Evolutionary conservation across 2,888 invertebrate genomes (phyloP).

Genomic region (Resseliella maxima): DNA sequence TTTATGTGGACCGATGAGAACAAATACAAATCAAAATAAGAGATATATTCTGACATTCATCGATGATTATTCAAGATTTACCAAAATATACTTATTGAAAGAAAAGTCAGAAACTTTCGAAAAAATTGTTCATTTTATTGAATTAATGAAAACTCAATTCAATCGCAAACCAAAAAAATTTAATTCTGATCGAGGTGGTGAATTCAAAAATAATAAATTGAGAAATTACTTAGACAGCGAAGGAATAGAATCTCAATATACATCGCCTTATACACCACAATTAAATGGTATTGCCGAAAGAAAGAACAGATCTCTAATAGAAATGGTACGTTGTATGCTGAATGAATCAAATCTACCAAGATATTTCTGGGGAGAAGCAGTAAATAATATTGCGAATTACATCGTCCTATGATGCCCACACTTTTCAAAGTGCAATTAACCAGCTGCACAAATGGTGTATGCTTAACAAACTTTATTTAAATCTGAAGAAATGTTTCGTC

Average conservation of each 20-base stretch:
- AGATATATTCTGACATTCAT: too few species aligned
- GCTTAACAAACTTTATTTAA: background rate
- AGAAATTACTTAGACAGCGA: too few species aligned
- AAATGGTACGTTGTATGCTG: slow-evolving; percentile 56
- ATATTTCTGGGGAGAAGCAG: background rate
- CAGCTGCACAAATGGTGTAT: background rate
- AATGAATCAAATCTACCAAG: slow-evolving; percentile 58
- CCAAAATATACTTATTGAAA: too few species aligned
- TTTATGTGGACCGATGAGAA: too few species aligned
- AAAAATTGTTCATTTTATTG: too few species aligned
- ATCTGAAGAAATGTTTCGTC: background rate
- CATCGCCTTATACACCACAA: slow-evolving; percentile 34
- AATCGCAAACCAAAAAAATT: too few species aligned
- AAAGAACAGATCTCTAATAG: slow-evolving; percentile 44
- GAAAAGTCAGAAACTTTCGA: too few species aligned
- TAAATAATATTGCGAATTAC: background rate
- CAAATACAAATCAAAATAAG: too few species aligned
- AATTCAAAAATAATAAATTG: too few species aligned
- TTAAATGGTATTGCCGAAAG: slow-evolving; percentile 53
- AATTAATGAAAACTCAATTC: too few species aligned
- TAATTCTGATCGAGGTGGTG: too few species aligned
- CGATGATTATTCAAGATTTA: too few species aligned
- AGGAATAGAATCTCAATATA: background rate
- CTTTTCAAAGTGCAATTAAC: background rate
- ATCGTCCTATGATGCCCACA: background rate